Evolutionary conservation across 2,797 vertebrate genomes (phyloP), one percentile per base, ranked within the genome.

Genomic region (Poeciliopsis infans): DNA sequence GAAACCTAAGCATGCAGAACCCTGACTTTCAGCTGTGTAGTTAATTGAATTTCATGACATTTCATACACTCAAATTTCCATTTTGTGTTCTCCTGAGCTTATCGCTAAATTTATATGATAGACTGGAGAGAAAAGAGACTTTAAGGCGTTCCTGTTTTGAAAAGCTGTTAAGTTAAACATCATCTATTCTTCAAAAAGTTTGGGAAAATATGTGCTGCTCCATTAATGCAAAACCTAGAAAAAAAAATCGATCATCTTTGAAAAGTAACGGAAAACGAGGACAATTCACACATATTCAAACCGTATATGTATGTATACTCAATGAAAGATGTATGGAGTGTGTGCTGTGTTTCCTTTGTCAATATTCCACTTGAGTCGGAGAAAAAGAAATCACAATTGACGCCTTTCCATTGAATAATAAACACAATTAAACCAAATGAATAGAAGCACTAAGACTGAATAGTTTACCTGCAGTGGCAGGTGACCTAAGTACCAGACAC

Each of bases 21-120:
- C 79, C 85, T 75, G 88, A 89, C 83, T 86, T 86, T 76, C 64
- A 66, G 76, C 79, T 73, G 77, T 18, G 7, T 57, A 73, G 69
- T 86, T 87, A 83, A 88, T 79, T 87, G 61, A 84, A 88, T 89
- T 87, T 75, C 39, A 71, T 86, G 80, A 86, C 82, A 88, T 92
- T 88, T 78, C 71, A 80, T 80, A 70, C 16, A 72, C 76, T 76
- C 77, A 68, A 1, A 75, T 84, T 79, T 74, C 20, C 2, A 25
- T 78, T 75, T 74, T 31, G 20, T 4, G 0, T 74, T 81, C 28
- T 41, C 74, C 1, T 20, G 16, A 31, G 73, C 71, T 83, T 80
- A 78, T 88, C 74, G 33, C 20, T 16, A n/a, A 72, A 76, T 73
- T 83, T 28, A 43, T 77, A 70, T n/a, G 39, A 85, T 46, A 46